Evolutionary conservation across 2,888 invertebrate genomes (phyloP), one percentile per base, ranked within the genome.

Genomic region (Atethmia centrago): DNA sequence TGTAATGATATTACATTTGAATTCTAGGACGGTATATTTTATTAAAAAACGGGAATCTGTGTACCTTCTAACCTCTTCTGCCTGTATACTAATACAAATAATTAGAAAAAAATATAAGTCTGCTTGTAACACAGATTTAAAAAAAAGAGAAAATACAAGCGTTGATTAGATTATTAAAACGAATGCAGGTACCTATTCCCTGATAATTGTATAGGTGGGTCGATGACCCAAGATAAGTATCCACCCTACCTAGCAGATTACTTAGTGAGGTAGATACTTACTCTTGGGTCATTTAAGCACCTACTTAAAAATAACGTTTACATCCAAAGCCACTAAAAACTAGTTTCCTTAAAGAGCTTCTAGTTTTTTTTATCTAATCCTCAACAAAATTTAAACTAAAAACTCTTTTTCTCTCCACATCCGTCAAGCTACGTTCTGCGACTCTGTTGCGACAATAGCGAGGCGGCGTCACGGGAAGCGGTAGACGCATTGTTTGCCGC

Each of bases 401-500:
- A 45, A 36, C 7, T 7, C 19, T 51, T 31, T 69, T 61, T 71
- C 14, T 8, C 16, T 65, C n/a, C 12, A 21, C 40, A 72, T 72
- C 53, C 58, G 49, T 53, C 42, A 69, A 62, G 19, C 55, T 16
- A 28, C 47, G 31, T 36, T 31, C 14, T 36, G 16, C 59, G 49
- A 25, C 47, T 65, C 55, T 45, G 53, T 31, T 9, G 40, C 25
- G 58, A 83, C 87, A 83, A 85, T 77, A 28, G 58, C 61, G 55
- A 56, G 36, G 65, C 63, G 49, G 55, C 61, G 59, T 51, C 40
- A 73, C 73, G 77, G 79, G 66, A 83, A 83, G 61, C 79, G 73
- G 61, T 53, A 65, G 69, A 66, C 59, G 74, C 80, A 78, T 86
- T 85, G 84, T 83, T 68, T 62, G 59, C 64, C 68, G 74, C 61